These are phyloP conservation scores for Nephotettix cincticeps DNA, from an alignment of 1,140 invertebrate species.

Conservation along the genomic window DNA sequence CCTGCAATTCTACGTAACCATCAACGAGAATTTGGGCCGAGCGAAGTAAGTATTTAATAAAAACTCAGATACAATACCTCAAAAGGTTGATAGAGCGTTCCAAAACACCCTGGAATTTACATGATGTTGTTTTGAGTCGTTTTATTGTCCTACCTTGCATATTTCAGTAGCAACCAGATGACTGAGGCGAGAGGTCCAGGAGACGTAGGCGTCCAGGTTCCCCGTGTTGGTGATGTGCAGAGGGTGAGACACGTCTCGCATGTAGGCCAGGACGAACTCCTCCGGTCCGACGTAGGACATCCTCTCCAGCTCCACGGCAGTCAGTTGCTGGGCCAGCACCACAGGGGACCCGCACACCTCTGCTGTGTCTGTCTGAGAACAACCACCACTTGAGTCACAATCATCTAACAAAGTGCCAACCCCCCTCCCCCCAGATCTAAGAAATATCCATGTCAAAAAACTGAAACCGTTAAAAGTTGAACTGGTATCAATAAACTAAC, in stretches of 20 bases:
- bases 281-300: constrained; percentile 92
- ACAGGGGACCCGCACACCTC: constrained; percentile 77
- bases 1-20: too few relatives aligned
- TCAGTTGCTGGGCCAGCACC: constrained; percentile 86
- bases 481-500: too few relatives aligned
- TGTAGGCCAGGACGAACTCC: constrained; percentile 93
- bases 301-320: constrained; percentile 88
- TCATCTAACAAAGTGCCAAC: too few relatives aligned
- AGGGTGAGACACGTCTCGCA: constrained; percentile 61
- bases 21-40: neutral
- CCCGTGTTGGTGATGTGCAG: constrained; percentile 66
- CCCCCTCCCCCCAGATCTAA: too few relatives aligned
- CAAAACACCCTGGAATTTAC: too few relatives aligned
- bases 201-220: constrained; percentile 91
- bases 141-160: constrained; percentile 79
- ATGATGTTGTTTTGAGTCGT: too few relatives aligned
- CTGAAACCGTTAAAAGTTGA: too few relatives aligned
- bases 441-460: too few relatives aligned
- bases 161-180: constrained; percentile 93
- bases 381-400: too few relatives aligned
- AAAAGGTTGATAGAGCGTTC: too few relatives aligned
- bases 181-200: constrained; percentile 95
- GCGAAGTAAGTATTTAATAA: neutral
- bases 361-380: constrained; percentile 64
- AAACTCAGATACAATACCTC: neutral